phyloP scores from a whole-genome alignment of 2,113 vertebrate species.

The Poeciliopsis prolifica region DNA sequence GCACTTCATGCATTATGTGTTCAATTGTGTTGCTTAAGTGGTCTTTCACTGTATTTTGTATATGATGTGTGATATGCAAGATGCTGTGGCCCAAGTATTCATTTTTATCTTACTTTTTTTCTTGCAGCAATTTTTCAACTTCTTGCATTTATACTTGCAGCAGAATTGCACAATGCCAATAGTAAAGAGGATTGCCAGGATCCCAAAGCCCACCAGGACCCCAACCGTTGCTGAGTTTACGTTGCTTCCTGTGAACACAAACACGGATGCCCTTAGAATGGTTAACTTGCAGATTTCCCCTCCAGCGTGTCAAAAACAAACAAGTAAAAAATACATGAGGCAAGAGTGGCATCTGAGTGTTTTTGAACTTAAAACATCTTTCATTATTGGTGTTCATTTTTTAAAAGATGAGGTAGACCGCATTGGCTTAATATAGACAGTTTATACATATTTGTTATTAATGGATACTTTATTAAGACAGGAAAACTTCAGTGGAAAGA shows the following conservation, averaged over 20 bases:
- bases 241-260: conserved; percentile 52
- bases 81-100: not conserved
- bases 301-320: not conserved
- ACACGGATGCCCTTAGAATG: not conserved
- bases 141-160: conserved; percentile 71
- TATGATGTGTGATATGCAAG: not conserved
- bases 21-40: not conserved
- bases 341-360: not conserved
- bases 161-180: conserved; percentile 69
- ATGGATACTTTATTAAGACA: not conserved
- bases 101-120: conserved; percentile 65
- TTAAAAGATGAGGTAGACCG: not conserved
- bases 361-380: not conserved
- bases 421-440: not conserved
- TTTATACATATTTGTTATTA: not conserved
- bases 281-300: not conserved
- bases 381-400: not conserved
- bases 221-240: conserved; percentile 62
- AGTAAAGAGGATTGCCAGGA: conserved; percentile 68
- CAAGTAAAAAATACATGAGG: not conserved
- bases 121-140: conserved; percentile 65
- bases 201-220: conserved; percentile 67
- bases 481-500: not conserved
- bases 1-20: not conserved
- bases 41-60: not conserved